Evolutionary conservation across 2,888 invertebrate genomes (phyloP).

Genomic region (Teinopalpus imperialis): DNA sequence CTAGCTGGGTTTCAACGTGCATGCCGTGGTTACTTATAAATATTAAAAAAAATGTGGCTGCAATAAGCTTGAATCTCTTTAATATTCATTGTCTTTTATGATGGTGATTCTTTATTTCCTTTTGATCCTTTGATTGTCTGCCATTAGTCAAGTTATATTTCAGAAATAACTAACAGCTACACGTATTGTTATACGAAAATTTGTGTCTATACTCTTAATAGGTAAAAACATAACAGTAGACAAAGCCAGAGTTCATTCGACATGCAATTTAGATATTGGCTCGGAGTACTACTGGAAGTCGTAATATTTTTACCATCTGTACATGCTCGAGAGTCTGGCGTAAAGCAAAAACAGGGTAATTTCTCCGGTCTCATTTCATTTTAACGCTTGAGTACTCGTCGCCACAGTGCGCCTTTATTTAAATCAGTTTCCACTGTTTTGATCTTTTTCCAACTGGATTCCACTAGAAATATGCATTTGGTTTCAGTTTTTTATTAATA

Average conservation of each 20-base stretch:
- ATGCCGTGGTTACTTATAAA: too few species aligned
- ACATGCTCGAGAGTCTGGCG: conserved; percentile 18
- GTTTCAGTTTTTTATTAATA: neutral
- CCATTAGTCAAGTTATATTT: too few species aligned
- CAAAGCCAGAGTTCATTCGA: conserved; percentile 16
- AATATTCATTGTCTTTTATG: too few species aligned
- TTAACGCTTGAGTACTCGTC: conserved; percentile 15
- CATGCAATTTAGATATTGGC: conserved; percentile 23
- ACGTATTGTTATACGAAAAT: too few species aligned
- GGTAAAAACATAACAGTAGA: too few species aligned
- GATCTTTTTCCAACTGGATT: conserved; percentile 13
- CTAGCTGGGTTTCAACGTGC: too few species aligned
- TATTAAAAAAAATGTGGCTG: too few species aligned
- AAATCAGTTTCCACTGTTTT: conserved; percentile 14
- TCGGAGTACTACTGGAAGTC: conserved; percentile 5
- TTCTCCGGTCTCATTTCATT: conserved; percentile 19
- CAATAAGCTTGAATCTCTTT: too few species aligned
- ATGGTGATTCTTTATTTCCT: too few species aligned
- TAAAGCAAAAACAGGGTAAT: conserved; percentile 22
- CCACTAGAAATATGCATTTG: conserved; percentile 4
- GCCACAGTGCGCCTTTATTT: conserved; percentile 13
- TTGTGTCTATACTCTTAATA: too few species aligned
- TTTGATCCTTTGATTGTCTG: too few species aligned
- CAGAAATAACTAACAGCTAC: too few species aligned
- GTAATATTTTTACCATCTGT: conserved; percentile 24